Base-by-base conservation (phyloP, 1,140 invertebrate species). In the Charaxes varanes region DNA sequence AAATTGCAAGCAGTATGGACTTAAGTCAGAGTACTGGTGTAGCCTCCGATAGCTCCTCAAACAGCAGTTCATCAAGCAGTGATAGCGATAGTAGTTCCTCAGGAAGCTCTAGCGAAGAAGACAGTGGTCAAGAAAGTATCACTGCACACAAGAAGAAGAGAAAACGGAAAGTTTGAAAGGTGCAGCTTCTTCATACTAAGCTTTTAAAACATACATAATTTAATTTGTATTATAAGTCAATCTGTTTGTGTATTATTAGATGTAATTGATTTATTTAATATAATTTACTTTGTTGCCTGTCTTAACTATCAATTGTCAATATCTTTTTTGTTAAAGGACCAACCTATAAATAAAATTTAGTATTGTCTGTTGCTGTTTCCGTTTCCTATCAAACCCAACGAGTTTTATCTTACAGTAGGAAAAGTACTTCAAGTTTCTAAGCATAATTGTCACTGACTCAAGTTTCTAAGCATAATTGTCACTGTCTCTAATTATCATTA, bases 21-120 rank as follows among this genome's bases (percentile, higher is more conserved):
- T 85, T 97, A 14, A 92, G 89, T 56, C 87, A 93, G 67, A 90
- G 92, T 26, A 96, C 94, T 6, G 96, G 97, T 4, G 90, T 98
- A 15, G 96, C 96, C 6, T 98, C 96, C 2, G 97, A 98, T 84
- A 96, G 94, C 50, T 96, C 94, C 61, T 95, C 93, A 53, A 96
- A 94, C 5, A 95, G 92, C 19, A 95, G 93, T 27, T 94, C 92
- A 35, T 95, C 93, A 1, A 91, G 89, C 13, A 90, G 91, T 62
- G 89, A 90, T 27, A 89, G 88, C 42, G 88, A 88, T 36, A 88
- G 88, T 28, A 91, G 88, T 27, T 86, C 86, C n/a, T 86, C 86
- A 0, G 83, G 79, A 36, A 87, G 85, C 32, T 86, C 85, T 28
- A 86, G 83, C 22, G 88, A 88, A 70, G 88, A 89, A 33, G 92